Percentiles rank a stretch among this genome's conserved stretches.
phyloP scores from a whole-genome alignment of 2,797 vertebrate species.

The Champsocephalus gunnari region DNA sequence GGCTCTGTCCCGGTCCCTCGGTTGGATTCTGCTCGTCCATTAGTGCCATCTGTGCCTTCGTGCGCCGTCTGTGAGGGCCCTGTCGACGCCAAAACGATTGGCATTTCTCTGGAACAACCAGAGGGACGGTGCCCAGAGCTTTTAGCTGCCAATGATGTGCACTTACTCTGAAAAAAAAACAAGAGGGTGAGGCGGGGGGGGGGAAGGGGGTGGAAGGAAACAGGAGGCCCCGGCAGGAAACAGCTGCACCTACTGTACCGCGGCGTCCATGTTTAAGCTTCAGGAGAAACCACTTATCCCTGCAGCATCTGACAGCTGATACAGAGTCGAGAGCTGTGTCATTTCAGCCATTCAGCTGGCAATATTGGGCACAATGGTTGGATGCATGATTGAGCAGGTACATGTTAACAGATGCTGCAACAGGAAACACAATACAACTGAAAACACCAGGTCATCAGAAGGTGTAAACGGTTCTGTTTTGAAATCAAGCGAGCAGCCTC shows the following conservation, averaged over 20 bases:
- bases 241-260: constrained; percentile 81
- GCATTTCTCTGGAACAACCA: constrained; percentile 95
- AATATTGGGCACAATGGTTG: neutral
- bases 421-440: neutral
- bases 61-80: constrained; percentile 95
- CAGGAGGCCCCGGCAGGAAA: constrained; percentile 74
- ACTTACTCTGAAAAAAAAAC: constrained; percentile 78
- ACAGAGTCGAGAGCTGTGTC: constrained; percentile 56
- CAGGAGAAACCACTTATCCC: constrained; percentile 55
- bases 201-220: constrained; percentile 35
- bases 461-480: neutral
- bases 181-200: constrained; percentile 39
- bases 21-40: constrained; percentile 99
- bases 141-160: constrained; percentile 86
- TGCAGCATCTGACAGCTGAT: constrained; percentile 49
- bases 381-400: neutral
- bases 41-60: constrained; percentile 99
- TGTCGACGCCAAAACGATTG: constrained; percentile 94
- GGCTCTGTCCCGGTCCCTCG: constrained; percentile 92
- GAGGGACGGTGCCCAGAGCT: constrained; percentile 83
- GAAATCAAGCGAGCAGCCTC: neutral
- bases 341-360: constrained; percentile 4
- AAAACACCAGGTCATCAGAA: neutral
- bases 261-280: constrained; percentile 51
- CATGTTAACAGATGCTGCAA: neutral